phyloP scores from a whole-genome alignment of 92 coral and sea anemone species.

The Epizoanthus fatuus region DNA sequence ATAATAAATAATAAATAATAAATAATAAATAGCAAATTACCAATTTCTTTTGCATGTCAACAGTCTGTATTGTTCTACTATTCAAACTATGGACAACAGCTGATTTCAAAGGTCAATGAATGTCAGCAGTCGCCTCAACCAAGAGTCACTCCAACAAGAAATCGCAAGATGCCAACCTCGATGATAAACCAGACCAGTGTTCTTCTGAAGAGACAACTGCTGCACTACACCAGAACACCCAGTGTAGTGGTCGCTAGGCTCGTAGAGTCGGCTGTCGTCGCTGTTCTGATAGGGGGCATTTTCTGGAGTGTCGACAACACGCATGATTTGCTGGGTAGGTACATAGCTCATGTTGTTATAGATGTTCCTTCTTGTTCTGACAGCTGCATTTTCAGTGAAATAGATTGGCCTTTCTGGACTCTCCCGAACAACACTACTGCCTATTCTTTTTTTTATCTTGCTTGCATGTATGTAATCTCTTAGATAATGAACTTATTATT shows the following conservation, averaged over 20 bases:
- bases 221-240: constrained; percentile 32
- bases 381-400: too few relatives aligned
- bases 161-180: constrained; percentile 22
- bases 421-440: too few relatives aligned
- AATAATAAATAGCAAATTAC: neutral
- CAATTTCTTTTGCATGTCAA: neutral
- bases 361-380: too few relatives aligned
- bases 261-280: constrained; percentile 27
- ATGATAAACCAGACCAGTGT: constrained; percentile 31
- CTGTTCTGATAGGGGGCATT: constrained; percentile 32
- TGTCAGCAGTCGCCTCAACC: constrained; percentile 7
- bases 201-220: constrained; percentile 20
- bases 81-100: neutral
- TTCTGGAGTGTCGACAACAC: constrained; percentile 23
- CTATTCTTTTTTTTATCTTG: too few relatives aligned
- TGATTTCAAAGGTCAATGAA: neutral
- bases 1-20: too few relatives aligned
- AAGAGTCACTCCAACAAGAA: constrained; percentile 22
- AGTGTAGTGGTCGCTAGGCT: constrained; percentile 14
- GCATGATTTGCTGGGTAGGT: constrained; percentile 33
- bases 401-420: too few relatives aligned
- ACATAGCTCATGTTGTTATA: too few relatives aligned
- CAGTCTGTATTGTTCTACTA: neutral
- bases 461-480: too few relatives aligned
- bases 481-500: too few relatives aligned